These are phyloP conservation scores for Oxyteleia sp. DNA, from an alignment of 2,888 invertebrate species.

Conservation along the genomic window DNA sequence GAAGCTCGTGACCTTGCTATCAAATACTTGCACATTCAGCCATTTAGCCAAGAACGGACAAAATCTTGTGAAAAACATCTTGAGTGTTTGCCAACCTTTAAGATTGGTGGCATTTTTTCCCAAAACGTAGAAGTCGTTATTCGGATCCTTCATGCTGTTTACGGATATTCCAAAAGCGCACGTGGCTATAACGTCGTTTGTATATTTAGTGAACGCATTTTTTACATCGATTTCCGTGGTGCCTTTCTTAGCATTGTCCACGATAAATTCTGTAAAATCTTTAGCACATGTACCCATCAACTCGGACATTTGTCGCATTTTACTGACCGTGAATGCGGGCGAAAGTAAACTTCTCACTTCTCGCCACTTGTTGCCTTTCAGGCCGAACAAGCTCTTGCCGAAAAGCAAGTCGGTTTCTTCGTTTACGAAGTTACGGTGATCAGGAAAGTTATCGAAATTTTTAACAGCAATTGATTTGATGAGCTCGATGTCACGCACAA, in stretches of 20 bases:
- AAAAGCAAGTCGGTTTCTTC: constrained; percentile 73
- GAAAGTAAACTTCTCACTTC: constrained; percentile 30
- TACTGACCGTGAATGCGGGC: constrained; percentile 43
- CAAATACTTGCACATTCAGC: not conserved
- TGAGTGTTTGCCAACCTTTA: constrained; percentile 13
- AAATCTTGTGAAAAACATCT: not conserved
- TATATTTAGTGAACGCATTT: constrained; percentile 62
- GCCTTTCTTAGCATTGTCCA: constrained; percentile 51
- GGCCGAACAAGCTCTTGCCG: constrained; percentile 73
- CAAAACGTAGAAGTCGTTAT: constrained; percentile 47
- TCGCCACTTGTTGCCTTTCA: constrained; percentile 88
- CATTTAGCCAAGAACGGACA: not conserved
- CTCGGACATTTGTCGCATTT: constrained; percentile 37
- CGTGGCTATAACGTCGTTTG: constrained; percentile 50
- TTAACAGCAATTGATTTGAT: constrained; percentile 79
- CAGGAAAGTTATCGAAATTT: no score
- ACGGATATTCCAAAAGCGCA: constrained; percentile 81
- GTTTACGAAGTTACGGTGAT: constrained; percentile 76
- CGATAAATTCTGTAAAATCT: constrained; percentile 79
- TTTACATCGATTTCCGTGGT: constrained; percentile 78
- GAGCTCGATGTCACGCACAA: constrained; percentile 81
- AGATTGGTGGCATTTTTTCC: constrained; percentile 75
- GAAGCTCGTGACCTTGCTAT: not conserved
- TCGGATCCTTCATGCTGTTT: constrained; percentile 79
- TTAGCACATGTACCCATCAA: constrained; percentile 68